Evolutionary conservation across 2,888 invertebrate species (phyloP), one percentile per base, ranked within the genome.

Genomic region (Zhuqinia jingwanae): DNA sequence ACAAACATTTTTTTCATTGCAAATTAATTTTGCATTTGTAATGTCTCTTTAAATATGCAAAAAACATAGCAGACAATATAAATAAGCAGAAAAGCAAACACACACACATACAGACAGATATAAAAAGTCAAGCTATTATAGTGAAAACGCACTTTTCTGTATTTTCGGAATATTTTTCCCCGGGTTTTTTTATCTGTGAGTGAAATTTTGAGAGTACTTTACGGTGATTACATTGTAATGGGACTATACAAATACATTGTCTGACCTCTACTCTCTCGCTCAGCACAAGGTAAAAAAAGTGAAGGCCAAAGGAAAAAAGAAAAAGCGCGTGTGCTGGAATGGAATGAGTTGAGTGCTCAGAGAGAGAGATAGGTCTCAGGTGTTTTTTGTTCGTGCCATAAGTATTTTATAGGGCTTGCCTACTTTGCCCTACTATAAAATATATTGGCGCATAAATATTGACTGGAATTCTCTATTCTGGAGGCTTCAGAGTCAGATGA

Each of bases 1-100:
- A n/a, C n/a, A n/a, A n/a, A n/a, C n/a, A n/a, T n/a, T n/a, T 63
- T 36, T 36, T 36, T 36, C 75, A 70, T 47, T 47, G 47, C 5
- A 27, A 75, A 75, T 75, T 75, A 75, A 75, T 75, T 75, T 75
- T 75, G 75, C 75, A 75, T 75, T 75, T 27, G 1, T 30, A 22
- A 6, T 25, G n/a, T 47, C n/a, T 36, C 63, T 15, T 36, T 30
- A 36, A 63, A 63, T 27, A 63, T 63, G 5, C 36, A 63, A 27
- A 53, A 75, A 6, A 27, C 36, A 6, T 3, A 36, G 42, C 2
- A 56, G 60, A 11, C 36, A 36, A 13, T 60, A 36, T 63, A 63
- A 63, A 63, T 63, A 63, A 30, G 27, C 60, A 30, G 27, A 17
- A 8, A 5, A 6, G 25, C 53, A 17, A 53, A n/a, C 17, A 60